A percentile compares a stretch with the other conserved stretches of the same genome.
phyloP scores from a whole-genome alignment of 2,113 vertebrate genomes.

The Pachycephala philippinensis region DNA sequence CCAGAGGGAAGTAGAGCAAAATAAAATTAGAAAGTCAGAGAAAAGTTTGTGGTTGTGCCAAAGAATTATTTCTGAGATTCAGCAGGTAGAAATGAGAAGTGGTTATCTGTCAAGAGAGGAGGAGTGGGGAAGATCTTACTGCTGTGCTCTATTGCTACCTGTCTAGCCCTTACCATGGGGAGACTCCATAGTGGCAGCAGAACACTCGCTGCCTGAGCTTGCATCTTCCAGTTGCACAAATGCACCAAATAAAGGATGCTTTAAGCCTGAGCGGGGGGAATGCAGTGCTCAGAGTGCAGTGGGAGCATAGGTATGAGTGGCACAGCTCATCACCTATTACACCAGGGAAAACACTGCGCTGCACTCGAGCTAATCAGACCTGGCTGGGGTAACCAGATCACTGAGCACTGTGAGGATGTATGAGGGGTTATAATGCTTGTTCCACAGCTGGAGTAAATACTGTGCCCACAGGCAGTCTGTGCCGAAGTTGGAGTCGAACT shows the following conservation, averaged over 20 bases:
- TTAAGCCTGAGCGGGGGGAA: neutral
- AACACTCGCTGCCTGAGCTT: neutral
- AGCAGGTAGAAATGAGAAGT: neutral
- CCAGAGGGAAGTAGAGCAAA: neutral
- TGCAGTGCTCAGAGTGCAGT: neutral
- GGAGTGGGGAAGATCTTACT: neutral
- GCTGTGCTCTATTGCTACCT: neutral
- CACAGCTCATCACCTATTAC: neutral
- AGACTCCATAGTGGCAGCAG: neutral
- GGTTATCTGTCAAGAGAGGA: neutral
- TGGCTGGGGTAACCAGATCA: neutral
- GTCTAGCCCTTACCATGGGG: neutral
- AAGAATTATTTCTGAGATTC: neutral
- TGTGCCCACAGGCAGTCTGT: neutral
- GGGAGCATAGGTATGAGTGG: neutral
- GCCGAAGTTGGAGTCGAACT: neutral
- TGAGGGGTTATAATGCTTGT: neutral
- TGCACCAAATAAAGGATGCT: neutral
- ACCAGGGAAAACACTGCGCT: rapidly evolving
- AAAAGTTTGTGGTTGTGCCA: neutral
- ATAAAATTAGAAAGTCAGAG: neutral
- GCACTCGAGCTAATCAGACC: neutral
- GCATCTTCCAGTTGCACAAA: neutral
- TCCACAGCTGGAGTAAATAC: neutral
- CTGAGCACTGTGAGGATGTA: neutral